Base-by-base conservation (phyloP, 2,797 vertebrate species). In the Urosaurus nigricauda region DNA sequence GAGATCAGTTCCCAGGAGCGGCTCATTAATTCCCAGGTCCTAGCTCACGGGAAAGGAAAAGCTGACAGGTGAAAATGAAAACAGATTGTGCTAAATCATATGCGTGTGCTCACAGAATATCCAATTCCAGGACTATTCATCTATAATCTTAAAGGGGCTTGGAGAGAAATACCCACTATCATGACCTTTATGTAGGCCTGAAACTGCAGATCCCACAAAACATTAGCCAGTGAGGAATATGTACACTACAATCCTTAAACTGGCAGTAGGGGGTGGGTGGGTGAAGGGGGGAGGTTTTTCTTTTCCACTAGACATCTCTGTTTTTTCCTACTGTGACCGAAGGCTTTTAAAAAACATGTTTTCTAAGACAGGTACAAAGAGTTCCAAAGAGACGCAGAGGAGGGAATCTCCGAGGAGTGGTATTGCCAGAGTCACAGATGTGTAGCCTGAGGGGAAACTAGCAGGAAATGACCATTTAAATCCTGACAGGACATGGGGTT, bases 261-360 rank as follows among this genome's bases (percentile, higher is more conserved):
- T n/a, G n/a, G 19, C 1, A 11, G 53, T 47, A 3, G 17, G 9
- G 17, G 17, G 4, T 14, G 70, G 13, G 47, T 0, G 4, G 16
- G 2, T n/a, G 26, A 65, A 58, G 4, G 8, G 26, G 43, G 11
- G 5, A 21, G 43, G 74, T 47, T 65, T 21, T 43, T 53, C 47
- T 68, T n/a, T 83, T 58, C 37, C 70, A 53, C 40, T 74, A 85
- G 40, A 53, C 47, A 53, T 7, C n/a, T 81, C 47, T 7, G 9
- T 37, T 89, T 40, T 32, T n/a, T 77, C 56, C 56, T 86, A 56
- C 47, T 35, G 43, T 35, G 9, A 53, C 84, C 68, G 68, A 77
- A 77, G 58, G 70, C 80, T n/a, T 63, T 88, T 88, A 77, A 29
- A 77, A 77, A 82, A 78, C 73, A 83, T 83, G 88, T 63, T 83